Percentiles rank a stretch among this genome's conserved stretches.
Conservation (phyloP, 2,113 vertebrate species). For the Hemicordylus capensis region DNA sequence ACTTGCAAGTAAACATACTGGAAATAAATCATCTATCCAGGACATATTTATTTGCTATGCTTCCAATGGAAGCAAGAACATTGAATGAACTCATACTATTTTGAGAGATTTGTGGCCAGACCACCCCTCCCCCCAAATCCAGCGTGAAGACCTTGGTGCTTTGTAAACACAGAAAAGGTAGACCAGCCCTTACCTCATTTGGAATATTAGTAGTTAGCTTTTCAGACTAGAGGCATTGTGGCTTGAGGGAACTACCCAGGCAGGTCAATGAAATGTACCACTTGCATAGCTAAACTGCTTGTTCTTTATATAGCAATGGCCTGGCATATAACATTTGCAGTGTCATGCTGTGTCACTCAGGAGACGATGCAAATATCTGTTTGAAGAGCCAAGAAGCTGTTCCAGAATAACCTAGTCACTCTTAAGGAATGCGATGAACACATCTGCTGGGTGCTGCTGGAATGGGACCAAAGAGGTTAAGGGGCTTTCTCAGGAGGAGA, state of each 20-base stretch:
- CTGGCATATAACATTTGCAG: constrained; percentile 5
- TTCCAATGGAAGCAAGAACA: constrained; percentile 56
- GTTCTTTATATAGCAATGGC: constrained; percentile 41
- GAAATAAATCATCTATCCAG: constrained; percentile 66
- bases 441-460: too few relatives aligned
- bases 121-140: not conserved
- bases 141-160: constrained; percentile 8
- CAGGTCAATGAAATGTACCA: not conserved
- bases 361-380: not conserved
- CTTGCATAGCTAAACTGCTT: not conserved
- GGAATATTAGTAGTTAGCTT: constrained; percentile 54
- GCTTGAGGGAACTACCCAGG: constrained; percentile 41
- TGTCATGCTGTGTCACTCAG: not conserved
- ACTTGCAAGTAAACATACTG: constrained; percentile 59
- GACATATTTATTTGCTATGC: constrained; percentile 66
- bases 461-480: too few relatives aligned
- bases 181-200: constrained; percentile 51
- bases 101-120: constrained; percentile 49
- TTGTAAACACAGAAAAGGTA: constrained; percentile 50
- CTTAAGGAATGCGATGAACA: not conserved
- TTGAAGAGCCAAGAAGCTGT: rapidly evolving
- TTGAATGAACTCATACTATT: constrained; percentile 62
- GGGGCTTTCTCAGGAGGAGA: too few relatives aligned
- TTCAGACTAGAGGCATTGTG: constrained; percentile 43
- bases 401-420: not conserved